Percentiles rank a stretch among this genome's conserved stretches.
Conservation (phyloP, 37 sponge, comb jelly and placozoan species). For the Petrosia ficiformis region DNA sequence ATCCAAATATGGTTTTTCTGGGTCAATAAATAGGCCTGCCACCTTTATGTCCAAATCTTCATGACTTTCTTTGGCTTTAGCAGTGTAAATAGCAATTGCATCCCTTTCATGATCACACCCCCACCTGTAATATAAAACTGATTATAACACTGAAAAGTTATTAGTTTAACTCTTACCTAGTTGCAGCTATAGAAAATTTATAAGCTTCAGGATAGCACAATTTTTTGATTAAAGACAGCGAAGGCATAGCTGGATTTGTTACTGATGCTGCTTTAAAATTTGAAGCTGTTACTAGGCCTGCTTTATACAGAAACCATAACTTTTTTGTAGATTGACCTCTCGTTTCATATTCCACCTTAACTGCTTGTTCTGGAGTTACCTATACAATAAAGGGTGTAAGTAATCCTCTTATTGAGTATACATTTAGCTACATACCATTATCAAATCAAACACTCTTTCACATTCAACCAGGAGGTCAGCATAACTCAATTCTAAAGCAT, state of each 20-base stretch:
- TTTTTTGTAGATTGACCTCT: constrained; percentile 7
- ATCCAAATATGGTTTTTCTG: constrained; percentile 23
- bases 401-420: constrained; percentile 4
- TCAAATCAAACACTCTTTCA: constrained; percentile 39
- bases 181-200: constrained; percentile 20
- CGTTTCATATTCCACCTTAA: constrained; percentile 12
- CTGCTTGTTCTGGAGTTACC: constrained; percentile 10
- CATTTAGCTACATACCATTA: constrained; percentile 4
- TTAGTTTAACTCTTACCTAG: constrained; percentile 7
- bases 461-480: constrained; percentile 29
- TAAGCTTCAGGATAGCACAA: constrained; percentile 38
- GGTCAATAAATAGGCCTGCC: constrained; percentile 28
- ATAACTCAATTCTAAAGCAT: constrained; percentile 1
- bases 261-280: constrained; percentile 16
- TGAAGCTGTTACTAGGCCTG: constrained; percentile 57
- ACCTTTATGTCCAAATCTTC: constrained; percentile 3
- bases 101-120: constrained; percentile 53
- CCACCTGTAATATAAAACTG: constrained; percentile 17
- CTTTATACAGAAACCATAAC: constrained; percentile 29
- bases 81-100: constrained; percentile 23
- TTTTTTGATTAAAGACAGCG: constrained; percentile 23
- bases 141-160: background rate
- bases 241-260: constrained; percentile 31
- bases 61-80: constrained; percentile 4
- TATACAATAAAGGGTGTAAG: background rate